These are phyloP conservation scores for Psilopsiagon aurifrons DNA, from an alignment of 2,113 vertebrate species.

Conservation along the genomic window DNA sequence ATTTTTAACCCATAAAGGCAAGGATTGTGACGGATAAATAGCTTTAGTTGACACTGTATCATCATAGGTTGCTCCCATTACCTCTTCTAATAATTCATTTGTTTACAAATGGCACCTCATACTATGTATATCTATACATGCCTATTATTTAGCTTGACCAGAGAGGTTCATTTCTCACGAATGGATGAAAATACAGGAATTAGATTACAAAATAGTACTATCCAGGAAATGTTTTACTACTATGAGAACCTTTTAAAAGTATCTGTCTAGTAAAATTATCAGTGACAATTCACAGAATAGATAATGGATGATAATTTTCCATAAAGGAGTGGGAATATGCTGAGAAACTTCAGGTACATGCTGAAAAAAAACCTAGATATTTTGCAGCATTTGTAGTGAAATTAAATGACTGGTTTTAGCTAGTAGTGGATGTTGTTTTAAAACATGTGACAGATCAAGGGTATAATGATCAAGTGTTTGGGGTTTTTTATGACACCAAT, in stretches of 20 bases:
- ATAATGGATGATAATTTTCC: neutral
- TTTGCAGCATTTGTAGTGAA: neutral
- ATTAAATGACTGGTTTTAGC: neutral
- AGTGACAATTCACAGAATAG: neutral
- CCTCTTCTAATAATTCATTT: constrained; percentile 6
- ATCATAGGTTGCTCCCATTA: neutral
- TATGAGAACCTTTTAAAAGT: neutral
- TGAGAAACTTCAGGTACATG: neutral
- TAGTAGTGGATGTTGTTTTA: neutral
- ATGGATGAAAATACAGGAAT: neutral
- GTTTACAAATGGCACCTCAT: neutral
- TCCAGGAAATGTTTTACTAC: neutral
- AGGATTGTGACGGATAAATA: constrained; percentile 34
- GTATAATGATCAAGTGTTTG: neutral
- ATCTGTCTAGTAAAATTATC: neutral
- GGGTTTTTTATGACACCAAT: neutral
- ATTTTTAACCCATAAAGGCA: constrained; percentile 34
- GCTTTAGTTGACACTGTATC: constrained; percentile 9
- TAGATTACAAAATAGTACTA: neutral
- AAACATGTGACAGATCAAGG: neutral
- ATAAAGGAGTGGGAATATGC: neutral
- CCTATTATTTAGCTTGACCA: neutral
- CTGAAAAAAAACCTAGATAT: neutral
- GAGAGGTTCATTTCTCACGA: neutral
- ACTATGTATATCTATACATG: neutral